Conservation (phyloP, 2,797 vertebrate genomes). For the Zenarchopterus dispar region DNA sequence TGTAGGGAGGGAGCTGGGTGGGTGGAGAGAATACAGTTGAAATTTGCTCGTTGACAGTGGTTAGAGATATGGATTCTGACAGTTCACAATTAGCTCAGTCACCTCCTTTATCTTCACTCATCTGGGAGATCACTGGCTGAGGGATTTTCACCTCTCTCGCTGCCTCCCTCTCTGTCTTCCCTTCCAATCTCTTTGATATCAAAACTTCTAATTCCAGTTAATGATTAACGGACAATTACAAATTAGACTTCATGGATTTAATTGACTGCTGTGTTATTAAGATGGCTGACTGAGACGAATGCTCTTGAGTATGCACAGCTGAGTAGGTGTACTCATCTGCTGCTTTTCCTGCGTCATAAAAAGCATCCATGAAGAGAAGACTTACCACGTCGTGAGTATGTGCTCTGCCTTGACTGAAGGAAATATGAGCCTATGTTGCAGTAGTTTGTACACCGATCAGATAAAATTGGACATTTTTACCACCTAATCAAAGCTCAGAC, state of each 20-base stretch:
- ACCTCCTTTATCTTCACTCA: conserved; percentile 75
- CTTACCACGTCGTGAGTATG: conserved; percentile 34
- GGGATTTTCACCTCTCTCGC: conserved; percentile 37
- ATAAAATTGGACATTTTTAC: conserved; percentile 25
- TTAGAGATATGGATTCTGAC: conserved; percentile 75
- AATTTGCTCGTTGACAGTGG: conserved; percentile 76
- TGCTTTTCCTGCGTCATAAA: conserved; percentile 30
- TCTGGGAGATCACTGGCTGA: conserved; percentile 38
- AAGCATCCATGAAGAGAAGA: conserved; percentile 49
- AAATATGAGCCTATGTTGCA: conserved; percentile 30
- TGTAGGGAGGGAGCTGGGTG: conserved; percentile 37
- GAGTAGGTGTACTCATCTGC: conserved; percentile 50
- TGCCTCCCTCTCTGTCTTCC: conserved; percentile 9
- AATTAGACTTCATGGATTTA: conserved; percentile 62
- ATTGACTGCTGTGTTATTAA: conserved; percentile 67
- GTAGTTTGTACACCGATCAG: conserved; percentile 24
- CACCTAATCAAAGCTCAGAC: conserved; percentile 42
- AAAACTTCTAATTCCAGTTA: conserved; percentile 60
- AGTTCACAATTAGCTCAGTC: conserved; percentile 77
- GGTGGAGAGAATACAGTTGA: conserved; percentile 68
- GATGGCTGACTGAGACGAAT: conserved; percentile 51
- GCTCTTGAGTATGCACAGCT: conserved; percentile 45
- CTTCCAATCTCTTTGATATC: conserved; percentile 18
- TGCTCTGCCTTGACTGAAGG: conserved; percentile 29
- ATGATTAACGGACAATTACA: conserved; percentile 68